Base-by-base conservation (phyloP, 2,797 vertebrate genomes). In the Siniperca undulata region DNA sequence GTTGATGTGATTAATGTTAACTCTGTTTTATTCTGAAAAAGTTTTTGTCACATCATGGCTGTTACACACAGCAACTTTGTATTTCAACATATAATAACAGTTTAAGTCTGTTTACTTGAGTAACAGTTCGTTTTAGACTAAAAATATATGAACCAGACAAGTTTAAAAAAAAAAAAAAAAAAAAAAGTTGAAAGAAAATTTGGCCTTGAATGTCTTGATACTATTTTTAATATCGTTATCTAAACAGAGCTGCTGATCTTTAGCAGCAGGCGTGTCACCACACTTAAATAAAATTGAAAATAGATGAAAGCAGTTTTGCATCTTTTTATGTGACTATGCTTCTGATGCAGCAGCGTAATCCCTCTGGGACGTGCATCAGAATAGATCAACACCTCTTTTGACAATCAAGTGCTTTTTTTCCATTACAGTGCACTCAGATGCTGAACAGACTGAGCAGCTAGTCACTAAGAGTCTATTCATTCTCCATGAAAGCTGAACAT, bases 311-410 rank as follows among this genome's bases (percentile, higher is more conserved):
- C 30, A 55, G 66, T 74, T 80, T 61, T 48, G 6, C 0, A 9
- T 81, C 36, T 65, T 77, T 85, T 78, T 61, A 66, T 82, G 46
- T 52, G 56, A 80, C 70, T 85, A 1, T 74, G 24, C 53, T 75
- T 82, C 11, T 68, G 79, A 76, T 81, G 56, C 50, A 69, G 69
- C 64, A 61, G 44, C 82, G 70, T 53, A 80, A 62, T 80, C 72
- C 89, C 74, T 78, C 27, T 52, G 91, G 88, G 84, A 88, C 27
- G 9, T 67, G 70, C 70, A 83, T 89, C 88, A 80, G 78, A 92
- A 89, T 68, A 86, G 82, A 92, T 93, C 82, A 90, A 69, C 13
- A 40, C 81, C 60, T 83, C 78, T 75, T 84, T 84, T 93, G 89
- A 91, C 81, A 86, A 60, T 82, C 34, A 17, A 60, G 20, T 46